Evolutionary conservation across 2,113 vertebrate species (phyloP).

Genomic region (Origma solitaria): DNA sequence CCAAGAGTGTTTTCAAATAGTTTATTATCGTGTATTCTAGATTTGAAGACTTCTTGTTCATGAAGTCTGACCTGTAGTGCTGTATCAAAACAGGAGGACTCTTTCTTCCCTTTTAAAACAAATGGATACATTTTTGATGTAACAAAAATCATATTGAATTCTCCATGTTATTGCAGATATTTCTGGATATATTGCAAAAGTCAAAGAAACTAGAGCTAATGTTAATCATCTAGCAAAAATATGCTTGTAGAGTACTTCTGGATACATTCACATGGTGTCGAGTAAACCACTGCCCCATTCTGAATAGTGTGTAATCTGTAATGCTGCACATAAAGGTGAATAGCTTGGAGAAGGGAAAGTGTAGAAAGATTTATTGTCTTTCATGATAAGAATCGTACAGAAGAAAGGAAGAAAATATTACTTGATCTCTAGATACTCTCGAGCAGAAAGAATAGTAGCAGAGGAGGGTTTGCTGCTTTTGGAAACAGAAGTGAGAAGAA

Average conservation of each 20-base stretch:
- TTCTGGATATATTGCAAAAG: not conserved
- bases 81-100: not conserved
- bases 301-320: not conserved
- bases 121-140: not conserved
- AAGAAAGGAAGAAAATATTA: not conserved
- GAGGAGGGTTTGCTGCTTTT: not conserved
- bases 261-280: not conserved
- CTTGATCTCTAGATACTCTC: not conserved
- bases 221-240: not conserved
- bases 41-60: not conserved
- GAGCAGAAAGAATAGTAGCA: not conserved
- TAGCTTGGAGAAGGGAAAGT: not conserved
- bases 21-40: not conserved
- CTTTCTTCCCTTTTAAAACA: not conserved
- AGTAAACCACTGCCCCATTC: not conserved
- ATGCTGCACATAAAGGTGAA: not conserved
- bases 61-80: not conserved
- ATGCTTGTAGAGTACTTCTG: not conserved
- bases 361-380: not conserved
- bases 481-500: not conserved
- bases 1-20: not conserved
- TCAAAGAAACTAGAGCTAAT: not conserved
- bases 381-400: not conserved
- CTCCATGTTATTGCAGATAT: not conserved
- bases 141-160: not conserved